A percentile compares a stretch with the other conserved stretches of the same genome.
Conservation (phyloP, 2,888 invertebrate genomes). For the Panzeria rudis region DNA sequence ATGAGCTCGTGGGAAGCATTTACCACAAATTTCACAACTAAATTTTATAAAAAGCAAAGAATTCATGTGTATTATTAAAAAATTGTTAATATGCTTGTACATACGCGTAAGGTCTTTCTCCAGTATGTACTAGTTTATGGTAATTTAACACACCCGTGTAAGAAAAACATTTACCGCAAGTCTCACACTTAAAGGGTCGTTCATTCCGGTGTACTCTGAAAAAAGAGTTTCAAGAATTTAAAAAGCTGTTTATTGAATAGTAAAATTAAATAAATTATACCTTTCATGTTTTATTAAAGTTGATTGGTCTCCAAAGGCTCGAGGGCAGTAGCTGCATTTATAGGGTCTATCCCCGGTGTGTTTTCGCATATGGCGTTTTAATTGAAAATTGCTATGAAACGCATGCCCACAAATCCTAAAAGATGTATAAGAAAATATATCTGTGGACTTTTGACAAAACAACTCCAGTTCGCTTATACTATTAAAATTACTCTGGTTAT, state of each 20-base stretch:
- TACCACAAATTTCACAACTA: conserved; percentile 82
- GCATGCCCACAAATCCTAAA: conserved; percentile 81
- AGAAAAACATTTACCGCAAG: conserved; percentile 82
- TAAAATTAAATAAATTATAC: conserved; percentile 72
- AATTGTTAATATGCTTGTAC: background rate
- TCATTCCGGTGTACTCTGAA: conserved; percentile 82
- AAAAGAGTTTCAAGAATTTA: conserved; percentile 5
- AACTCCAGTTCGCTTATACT: too few relatives aligned
- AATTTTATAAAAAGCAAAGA: background rate
- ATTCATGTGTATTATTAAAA: background rate
- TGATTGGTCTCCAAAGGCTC: conserved; percentile 82
- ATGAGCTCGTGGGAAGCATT: conserved; percentile 81
- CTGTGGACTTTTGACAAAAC: too few relatives aligned
- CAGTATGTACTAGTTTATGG: conserved; percentile 81
- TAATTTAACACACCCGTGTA: conserved; percentile 82
- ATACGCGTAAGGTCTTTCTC: conserved; percentile 81
- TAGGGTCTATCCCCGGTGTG: conserved; percentile 83
- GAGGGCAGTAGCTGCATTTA: conserved; percentile 80
- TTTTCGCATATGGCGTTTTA: conserved; percentile 83
- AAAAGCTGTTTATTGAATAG: background rate
- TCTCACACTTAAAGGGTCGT: conserved; percentile 80
- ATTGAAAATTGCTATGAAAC: conserved; percentile 82
- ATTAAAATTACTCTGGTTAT: too few relatives aligned
- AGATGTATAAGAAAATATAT: background rate
- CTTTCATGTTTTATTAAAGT: conserved; percentile 83